Evolutionary conservation across 2,113 vertebrate genomes (phyloP), one percentile per base, ranked within the genome.

Genomic region (Bos taurus): DNA sequence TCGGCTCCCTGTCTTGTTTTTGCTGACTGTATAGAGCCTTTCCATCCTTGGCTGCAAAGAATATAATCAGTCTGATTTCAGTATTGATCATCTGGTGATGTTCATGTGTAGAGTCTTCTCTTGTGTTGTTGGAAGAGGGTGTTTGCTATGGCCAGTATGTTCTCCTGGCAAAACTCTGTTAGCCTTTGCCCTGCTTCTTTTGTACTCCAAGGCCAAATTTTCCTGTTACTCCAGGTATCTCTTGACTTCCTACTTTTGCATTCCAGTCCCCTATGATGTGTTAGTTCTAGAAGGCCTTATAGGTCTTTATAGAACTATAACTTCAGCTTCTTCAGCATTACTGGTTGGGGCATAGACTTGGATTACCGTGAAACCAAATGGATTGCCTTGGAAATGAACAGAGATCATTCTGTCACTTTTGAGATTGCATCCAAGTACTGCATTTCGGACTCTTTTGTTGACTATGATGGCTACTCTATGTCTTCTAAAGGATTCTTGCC

Each of bases 1-100:
- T n/a, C 4, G 2, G 1, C 33, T n/a, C 33, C 62, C 0, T 0
- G 33, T 19, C 7, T 67, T 67, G 33, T n/a, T 67, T n/a, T n/a
- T 33, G 15, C 14, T 64, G 7, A 64, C 16, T 64, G 30, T 67
- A n/a, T 67, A 67, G 33, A 9, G 33, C 16, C n/a, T 67, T 33
- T 67, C 33, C 16, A 67, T n/a, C 16, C 3, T n/a, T 67, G 33
- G 33, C 16, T 19, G 33, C 33, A 67, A 67, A n/a, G 4, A 67
- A 67, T 67, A 67, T 36, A 67, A 67, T 67, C 62, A 67, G 9
- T 19, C 33, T 10, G 14, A 67, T 36, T 67, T 67, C 33, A 2
- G 64, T 67, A 19, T 19, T 67, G 64, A 19, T 8, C 16, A 4
- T n/a, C 62, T 67, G 17, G 4, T n/a, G 4, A 67, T n/a, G 64